Base-by-base conservation (phyloP, 2,888 invertebrate species). In the Protophormia terraenovae region DNA sequence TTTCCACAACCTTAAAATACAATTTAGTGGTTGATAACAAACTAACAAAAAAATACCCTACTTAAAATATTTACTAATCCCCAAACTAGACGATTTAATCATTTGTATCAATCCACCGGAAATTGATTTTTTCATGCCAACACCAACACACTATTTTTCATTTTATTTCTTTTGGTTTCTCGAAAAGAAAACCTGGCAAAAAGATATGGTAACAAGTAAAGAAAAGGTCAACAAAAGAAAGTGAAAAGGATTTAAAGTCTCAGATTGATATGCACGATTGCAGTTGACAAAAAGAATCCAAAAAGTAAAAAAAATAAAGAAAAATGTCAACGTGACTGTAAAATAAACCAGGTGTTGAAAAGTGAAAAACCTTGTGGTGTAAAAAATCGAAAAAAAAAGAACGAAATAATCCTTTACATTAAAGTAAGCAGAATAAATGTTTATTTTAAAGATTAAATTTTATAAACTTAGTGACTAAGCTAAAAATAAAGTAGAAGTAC, bases 191-290 rank as follows among this genome's bases (percentile, higher is more conserved):
- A 12, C n/a, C n/a, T n/a, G 22, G 32, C 22, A n/a, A 69, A 69
- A 7, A 19, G 2, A 47, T 16, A 7, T 2, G 16, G 1, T 29
- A n/a, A 27, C 24, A 47, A 75, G 35, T 35, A 55, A 64, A 45
- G 69, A 76, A 67, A 77, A 78, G 81, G 77, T 81, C 77, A 78
- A 78, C 64, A 62, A 69, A 75, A 64, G 73, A 85, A 85, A 85
- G 85, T 85, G 81, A 82, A 85, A 85, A 78, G 82, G 78, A 85
- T 85, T 85, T 82, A 41, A 69, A 45, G 22, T 69, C 60, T 55
- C 29, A 82, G 85, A 82, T 85, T 85, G 85, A 82, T 78, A 82
- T 85, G 85, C 81, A 85, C 78, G 85, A 85, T 85, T 85, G 81
- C 78, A 78, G 73, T 69, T 53, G 50, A 38, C 38, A 71, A 69